A percentile compares a stretch with the other conserved stretches of the same genome.
Conservation (phyloP, 2,113 vertebrate genomes). For the Zonotrichia leucophrys region DNA sequence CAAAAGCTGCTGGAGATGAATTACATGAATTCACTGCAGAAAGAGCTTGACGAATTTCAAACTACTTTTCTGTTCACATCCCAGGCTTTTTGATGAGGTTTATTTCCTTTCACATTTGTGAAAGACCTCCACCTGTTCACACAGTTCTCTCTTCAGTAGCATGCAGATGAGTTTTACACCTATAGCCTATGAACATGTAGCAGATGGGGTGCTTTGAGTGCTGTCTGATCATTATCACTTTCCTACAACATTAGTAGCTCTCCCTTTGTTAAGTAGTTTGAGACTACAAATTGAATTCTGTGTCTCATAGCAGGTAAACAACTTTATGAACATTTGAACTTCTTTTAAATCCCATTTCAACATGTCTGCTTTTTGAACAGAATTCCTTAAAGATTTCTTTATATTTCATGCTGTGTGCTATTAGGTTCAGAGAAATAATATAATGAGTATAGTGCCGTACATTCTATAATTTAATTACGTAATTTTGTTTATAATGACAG, state of each 20-base stretch:
- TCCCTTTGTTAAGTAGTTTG: neutral
- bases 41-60: neutral
- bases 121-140: neutral
- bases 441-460: neutral
- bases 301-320: neutral
- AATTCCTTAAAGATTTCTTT: neutral
- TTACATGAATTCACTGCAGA: neutral
- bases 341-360: neutral
- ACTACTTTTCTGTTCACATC: neutral
- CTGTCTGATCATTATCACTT: neutral
- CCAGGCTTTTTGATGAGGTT: neutral
- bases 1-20: neutral
- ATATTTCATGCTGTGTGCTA: neutral
- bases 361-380: neutral
- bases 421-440: neutral
- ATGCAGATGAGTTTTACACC: neutral
- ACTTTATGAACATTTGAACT: neutral
- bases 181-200: neutral
- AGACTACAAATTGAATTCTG: neutral
- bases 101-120: neutral
- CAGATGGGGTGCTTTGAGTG: neutral
- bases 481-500: constrained; percentile 26
- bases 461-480: neutral
- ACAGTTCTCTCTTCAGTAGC: neutral
- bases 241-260: neutral